These are phyloP conservation scores for Apostichopus californicus DNA, from an alignment of 35 echinoderm and acorn worm species.

Conservation along the genomic window DNA sequence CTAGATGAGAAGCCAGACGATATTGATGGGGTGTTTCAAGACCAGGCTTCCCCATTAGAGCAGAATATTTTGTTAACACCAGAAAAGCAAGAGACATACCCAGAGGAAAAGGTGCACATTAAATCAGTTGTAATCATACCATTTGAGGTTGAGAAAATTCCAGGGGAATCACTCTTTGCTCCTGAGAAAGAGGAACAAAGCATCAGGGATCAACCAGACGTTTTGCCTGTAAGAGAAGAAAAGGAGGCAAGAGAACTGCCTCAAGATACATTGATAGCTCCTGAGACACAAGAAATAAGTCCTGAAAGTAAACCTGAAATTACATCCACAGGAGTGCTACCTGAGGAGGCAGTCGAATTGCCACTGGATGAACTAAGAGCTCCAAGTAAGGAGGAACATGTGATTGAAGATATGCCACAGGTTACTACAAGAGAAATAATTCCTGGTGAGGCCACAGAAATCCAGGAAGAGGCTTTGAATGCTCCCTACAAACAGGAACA, in stretches of 20 bases:
- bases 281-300: slow-evolving; percentile 17
- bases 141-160: slow-evolving; percentile 47
- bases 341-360: slow-evolving; percentile 46
- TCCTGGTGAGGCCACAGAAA: slow-evolving; percentile 59
- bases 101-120: neutral
- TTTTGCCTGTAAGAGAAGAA: slow-evolving; percentile 4
- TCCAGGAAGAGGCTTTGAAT: slow-evolving; percentile 47
- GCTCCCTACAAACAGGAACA: slow-evolving; percentile 56
- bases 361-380: slow-evolving; percentile 8
- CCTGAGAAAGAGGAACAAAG: slow-evolving; percentile 53
- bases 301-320: slow-evolving; percentile 38
- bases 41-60: neutral
- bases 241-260: slow-evolving; percentile 38
- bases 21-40: neutral
- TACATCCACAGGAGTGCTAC: slow-evolving; percentile 25
- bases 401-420: slow-evolving; percentile 43
- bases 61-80: neutral
- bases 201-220: slow-evolving; percentile 46
- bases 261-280: slow-evolving; percentile 40
- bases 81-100: neutral
- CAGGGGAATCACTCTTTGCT: slow-evolving; percentile 22
- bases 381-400: slow-evolving; percentile 43
- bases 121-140: slow-evolving; percentile 1
- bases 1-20: slow-evolving; percentile 37
- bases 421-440: slow-evolving; percentile 37